These are phyloP conservation scores for Halictus ligatus DNA, from an alignment of 2,888 invertebrate genomes.

Conservation along the genomic window DNA sequence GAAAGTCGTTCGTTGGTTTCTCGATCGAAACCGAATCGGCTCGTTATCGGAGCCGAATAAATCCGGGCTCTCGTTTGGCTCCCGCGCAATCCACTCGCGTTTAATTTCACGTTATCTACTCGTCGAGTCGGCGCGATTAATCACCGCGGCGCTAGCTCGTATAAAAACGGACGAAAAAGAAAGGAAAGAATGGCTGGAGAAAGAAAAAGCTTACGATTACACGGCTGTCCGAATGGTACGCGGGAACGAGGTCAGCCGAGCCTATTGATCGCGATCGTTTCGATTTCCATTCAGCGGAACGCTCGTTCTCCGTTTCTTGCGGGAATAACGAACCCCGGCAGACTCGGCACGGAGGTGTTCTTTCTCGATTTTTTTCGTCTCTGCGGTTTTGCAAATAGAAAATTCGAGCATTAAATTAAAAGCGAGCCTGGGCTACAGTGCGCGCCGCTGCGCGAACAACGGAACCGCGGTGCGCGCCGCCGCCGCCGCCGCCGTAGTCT, in stretches of 20 bases:
- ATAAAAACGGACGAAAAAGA: neutral
- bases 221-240: conserved; percentile 50
- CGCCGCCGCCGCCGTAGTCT: conserved; percentile 18
- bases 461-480: conserved; percentile 6
- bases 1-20: conserved; percentile 3
- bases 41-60: conserved; percentile 2
- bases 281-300: conserved; percentile 55
- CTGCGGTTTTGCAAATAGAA: conserved; percentile 29
- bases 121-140: conserved; percentile 58
- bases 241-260: conserved; percentile 59
- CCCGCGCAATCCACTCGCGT: conserved; percentile 50
- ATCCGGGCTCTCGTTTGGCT: conserved; percentile 9
- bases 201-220: conserved; percentile 54
- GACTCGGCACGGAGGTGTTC: conserved; percentile 1
- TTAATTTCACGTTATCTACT: conserved; percentile 65
- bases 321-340: conserved; percentile 54
- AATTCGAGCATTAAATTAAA: conserved; percentile 71
- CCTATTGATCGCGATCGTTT: conserved; percentile 57
- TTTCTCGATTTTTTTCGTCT: neutral
- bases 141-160: conserved; percentile 37
- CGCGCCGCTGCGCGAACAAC: conserved; percentile 26
- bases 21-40: neutral
- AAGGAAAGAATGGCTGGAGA: conserved; percentile 4
- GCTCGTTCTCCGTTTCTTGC: conserved; percentile 26
- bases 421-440: conserved; percentile 51